Percentiles rank a stretch among this genome's conserved stretches.
phyloP scores from a whole-genome alignment of 2,888 invertebrate species.

The Hydrotaea cyrtoneurina region DNA sequence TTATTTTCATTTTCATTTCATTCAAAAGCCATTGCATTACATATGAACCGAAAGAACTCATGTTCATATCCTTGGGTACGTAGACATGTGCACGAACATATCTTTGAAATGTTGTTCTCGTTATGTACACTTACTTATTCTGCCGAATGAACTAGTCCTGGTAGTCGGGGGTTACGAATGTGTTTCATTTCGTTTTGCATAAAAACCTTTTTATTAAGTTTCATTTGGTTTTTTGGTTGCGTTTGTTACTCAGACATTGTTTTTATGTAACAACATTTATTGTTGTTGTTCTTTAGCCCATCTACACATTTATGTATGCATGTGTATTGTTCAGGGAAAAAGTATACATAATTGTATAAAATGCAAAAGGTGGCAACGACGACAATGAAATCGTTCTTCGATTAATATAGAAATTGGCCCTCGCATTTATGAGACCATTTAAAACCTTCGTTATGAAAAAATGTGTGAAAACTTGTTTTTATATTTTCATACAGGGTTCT shows the following conservation, averaged over 20 bases:
- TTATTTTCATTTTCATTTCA: slow-evolving; percentile 18
- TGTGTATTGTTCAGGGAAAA: neutral
- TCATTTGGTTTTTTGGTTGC: neutral
- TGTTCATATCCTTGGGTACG: slow-evolving; percentile 10
- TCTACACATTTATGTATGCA: neutral
- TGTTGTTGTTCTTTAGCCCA: slow-evolving; percentile 17
- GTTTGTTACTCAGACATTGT: neutral
- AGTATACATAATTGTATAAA: neutral
- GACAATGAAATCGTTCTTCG: no score
- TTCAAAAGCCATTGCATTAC: neutral
- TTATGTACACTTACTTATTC: slow-evolving; percentile 15
- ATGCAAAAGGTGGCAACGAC: no score
- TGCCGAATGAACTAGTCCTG: neutral
- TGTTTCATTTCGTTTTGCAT: slow-evolving; percentile 21
- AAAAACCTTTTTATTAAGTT: slow-evolving; percentile 17
- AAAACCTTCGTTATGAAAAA: no score
- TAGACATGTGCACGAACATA: neutral
- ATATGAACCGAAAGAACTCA: slow-evolving; percentile 11
- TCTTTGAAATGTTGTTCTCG: neutral
- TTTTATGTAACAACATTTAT: slow-evolving; percentile 10
- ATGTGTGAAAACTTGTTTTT: no score
- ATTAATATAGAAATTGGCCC: no score
- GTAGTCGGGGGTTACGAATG: neutral
- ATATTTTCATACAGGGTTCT: no score
- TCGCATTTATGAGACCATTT: no score